Conservation (phyloP, 2,888 invertebrate species). For the Ophion obscuratus region DNA sequence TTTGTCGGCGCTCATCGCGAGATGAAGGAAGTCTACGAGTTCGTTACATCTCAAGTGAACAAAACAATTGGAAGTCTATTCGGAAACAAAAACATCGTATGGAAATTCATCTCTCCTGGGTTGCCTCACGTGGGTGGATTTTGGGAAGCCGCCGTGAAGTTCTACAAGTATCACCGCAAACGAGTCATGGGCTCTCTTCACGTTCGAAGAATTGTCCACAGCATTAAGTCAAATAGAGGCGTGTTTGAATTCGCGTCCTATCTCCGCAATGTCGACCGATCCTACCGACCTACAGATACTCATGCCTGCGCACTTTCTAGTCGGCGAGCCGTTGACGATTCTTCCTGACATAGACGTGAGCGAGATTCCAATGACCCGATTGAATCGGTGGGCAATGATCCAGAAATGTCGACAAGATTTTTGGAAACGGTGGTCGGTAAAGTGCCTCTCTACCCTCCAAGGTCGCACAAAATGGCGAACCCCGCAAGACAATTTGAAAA, state of each 20-base stretch:
- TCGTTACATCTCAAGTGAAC: not conserved
- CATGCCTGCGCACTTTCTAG: constrained; percentile 77
- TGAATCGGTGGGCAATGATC: constrained; percentile 71
- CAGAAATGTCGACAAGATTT: constrained; percentile 68
- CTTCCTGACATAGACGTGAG: constrained; percentile 67
- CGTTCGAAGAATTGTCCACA: constrained; percentile 74
- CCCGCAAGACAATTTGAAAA: constrained; percentile 9
- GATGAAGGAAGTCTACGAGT: constrained; percentile 53
- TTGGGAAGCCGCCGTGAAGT: constrained; percentile 76
- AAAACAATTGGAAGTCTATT: not conserved
- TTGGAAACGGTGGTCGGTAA: constrained; percentile 69
- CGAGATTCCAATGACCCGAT: constrained; percentile 64
- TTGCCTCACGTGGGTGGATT: constrained; percentile 76
- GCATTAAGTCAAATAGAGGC: constrained; percentile 72
- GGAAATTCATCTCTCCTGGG: constrained; percentile 74
- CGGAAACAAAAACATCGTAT: constrained; percentile 60
- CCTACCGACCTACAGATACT: constrained; percentile 69
- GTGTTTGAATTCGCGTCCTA: constrained; percentile 74
- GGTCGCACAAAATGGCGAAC: constrained; percentile 69
- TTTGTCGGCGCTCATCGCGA: constrained; percentile 72
- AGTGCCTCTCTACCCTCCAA: constrained; percentile 70
- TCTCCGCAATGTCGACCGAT: constrained; percentile 70
- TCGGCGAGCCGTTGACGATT: constrained; percentile 69
- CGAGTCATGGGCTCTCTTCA: constrained; percentile 68
- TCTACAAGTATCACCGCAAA: constrained; percentile 72